Percentiles rank a stretch among this genome's conserved stretches.
These are phyloP conservation scores for Lethrus apterus DNA, from an alignment of 1,140 invertebrate species.

Conservation along the genomic window DNA sequence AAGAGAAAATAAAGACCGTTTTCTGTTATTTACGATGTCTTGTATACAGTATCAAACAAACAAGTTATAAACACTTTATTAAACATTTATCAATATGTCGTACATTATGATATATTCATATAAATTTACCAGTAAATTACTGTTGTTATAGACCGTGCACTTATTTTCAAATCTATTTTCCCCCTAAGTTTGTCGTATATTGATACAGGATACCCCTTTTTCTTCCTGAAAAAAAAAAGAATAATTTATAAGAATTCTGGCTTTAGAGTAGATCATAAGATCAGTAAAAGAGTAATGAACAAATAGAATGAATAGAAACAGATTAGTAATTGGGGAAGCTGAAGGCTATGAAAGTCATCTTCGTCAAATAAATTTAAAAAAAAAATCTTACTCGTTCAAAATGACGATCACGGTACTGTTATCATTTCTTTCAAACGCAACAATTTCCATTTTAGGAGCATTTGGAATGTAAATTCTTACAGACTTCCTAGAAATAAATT, in stretches of 20 bases:
- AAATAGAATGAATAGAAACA: too few relatives aligned
- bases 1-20: too few relatives aligned
- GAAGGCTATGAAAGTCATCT: too few relatives aligned
- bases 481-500: conserved; percentile 49
- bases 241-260: too few relatives aligned
- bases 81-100: too few relatives aligned
- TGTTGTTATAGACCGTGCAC: conserved; percentile 1
- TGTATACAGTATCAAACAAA: too few relatives aligned
- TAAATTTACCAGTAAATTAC: conserved; percentile 7
- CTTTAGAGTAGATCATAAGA: too few relatives aligned
- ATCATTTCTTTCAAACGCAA: conserved; percentile 47
- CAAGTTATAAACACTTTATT: too few relatives aligned
- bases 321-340: too few relatives aligned
- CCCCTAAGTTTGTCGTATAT: neutral
- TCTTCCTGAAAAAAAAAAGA: neutral
- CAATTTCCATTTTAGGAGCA: conserved; percentile 28
- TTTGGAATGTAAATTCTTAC: conserved; percentile 32
- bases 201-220: neutral
- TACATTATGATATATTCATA: too few relatives aligned
- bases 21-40: too few relatives aligned
- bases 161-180: neutral
- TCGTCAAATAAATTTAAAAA: neutral
- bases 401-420: conserved; percentile 42
- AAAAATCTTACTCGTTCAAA: conserved; percentile 14
- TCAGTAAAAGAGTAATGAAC: too few relatives aligned